Conservation (phyloP, 2,113 vertebrate genomes). For the Amphilophus citrinellus region DNA sequence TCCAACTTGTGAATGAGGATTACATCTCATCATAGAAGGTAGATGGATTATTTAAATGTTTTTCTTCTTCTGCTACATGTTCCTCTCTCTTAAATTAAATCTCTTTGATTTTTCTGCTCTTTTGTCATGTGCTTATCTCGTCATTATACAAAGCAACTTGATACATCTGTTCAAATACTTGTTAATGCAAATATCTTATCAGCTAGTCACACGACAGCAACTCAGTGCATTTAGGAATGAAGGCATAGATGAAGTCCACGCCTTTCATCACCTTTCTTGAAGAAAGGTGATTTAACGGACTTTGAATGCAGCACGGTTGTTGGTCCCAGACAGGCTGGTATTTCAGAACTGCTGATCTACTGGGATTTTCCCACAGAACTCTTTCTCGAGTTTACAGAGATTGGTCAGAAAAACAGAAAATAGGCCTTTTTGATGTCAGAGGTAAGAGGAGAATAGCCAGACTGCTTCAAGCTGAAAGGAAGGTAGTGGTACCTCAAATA, state of each 20-base stretch:
- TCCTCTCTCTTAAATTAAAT: background rate
- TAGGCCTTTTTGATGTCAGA: background rate
- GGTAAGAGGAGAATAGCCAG: background rate
- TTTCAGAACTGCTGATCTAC: background rate
- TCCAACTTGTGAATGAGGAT: slow-evolving; percentile 46
- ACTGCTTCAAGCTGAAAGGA: background rate
- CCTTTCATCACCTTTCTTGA: background rate
- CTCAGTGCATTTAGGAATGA: background rate
- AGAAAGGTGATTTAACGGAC: background rate
- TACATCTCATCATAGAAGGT: slow-evolving; percentile 24
- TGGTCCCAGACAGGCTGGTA: background rate
- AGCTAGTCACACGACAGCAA: background rate
- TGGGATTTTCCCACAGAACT: background rate
- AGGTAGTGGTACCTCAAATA: background rate
- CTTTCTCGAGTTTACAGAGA: background rate
- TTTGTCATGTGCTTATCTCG: background rate
- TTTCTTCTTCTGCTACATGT: slow-evolving; percentile 1
- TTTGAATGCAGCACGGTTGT: background rate
- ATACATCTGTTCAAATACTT: background rate
- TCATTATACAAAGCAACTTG: background rate
- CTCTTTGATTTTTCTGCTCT: background rate
- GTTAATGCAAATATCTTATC: background rate
- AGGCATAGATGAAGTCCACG: background rate
- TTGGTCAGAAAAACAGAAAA: background rate
- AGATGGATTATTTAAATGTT: slow-evolving; percentile 26